Percentiles rank a stretch among this genome's conserved stretches.
Conservation (phyloP, 1,140 invertebrate genomes). For the Neelides sp. region DNA sequence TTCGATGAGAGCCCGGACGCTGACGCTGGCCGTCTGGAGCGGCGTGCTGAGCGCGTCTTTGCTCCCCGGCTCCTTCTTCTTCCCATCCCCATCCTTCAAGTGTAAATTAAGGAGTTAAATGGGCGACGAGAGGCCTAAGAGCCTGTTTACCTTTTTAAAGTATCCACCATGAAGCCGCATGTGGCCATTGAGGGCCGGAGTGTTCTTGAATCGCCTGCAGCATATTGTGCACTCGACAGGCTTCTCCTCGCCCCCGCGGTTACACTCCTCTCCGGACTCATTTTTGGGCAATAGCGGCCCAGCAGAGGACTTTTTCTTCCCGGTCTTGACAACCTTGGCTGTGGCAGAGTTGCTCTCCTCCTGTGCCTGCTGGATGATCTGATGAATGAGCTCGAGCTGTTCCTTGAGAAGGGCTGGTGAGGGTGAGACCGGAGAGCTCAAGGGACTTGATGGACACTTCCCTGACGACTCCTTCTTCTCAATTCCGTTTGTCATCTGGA, state of each 20-base stretch:
- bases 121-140: too few species aligned
- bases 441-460: too few species aligned
- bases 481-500: too few species aligned
- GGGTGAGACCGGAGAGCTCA: conserved; percentile 1
- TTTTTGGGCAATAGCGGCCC: conserved; percentile 1
- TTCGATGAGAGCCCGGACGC: conserved; percentile 72
- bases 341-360: conserved; percentile 36
- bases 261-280: conserved; percentile 8
- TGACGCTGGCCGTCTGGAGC: conserved; percentile 72
- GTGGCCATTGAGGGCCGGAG: conserved; percentile 90
- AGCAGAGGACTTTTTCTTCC: conserved; percentile 26
- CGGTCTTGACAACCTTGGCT: conserved; percentile 30
- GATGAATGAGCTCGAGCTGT: conserved; percentile 60
- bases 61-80: conserved; percentile 57
- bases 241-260: conserved; percentile 46
- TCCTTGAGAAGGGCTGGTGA: conserved; percentile 56
- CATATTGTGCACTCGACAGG: conserved; percentile 89
- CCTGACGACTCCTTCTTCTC: conserved; percentile 3
- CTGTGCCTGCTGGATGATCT: conserved; percentile 62
- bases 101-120: conserved; percentile 22
- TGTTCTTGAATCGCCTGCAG: conserved; percentile 88
- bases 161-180: conserved; percentile 94
- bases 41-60: conserved; percentile 66
- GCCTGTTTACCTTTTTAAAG: conserved; percentile 82
- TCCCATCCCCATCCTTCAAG: conserved; percentile 64